These are phyloP conservation scores for Myocastor coypus DNA, from an alignment of 2,113 vertebrate species.

Conservation along the genomic window DNA sequence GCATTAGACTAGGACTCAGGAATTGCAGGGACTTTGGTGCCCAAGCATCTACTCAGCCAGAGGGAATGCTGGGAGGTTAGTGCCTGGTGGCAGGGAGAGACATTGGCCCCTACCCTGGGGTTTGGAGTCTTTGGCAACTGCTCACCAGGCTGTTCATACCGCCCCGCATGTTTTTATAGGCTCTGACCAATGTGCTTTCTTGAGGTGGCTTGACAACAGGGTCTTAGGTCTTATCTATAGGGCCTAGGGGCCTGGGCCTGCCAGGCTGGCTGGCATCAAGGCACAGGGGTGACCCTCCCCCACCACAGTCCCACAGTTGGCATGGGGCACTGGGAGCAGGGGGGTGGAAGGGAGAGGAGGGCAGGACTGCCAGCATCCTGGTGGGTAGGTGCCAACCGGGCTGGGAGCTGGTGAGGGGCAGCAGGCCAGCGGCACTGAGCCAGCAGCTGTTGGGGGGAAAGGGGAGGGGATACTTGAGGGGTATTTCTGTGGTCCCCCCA, in stretches of 20 bases:
- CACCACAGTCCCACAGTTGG: slow-evolving; percentile 80
- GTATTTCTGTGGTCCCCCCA: slow-evolving; percentile 36
- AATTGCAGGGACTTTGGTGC: slow-evolving; percentile 77
- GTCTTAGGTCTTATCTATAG: slow-evolving; percentile 63
- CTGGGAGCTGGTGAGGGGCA: slow-evolving; percentile 84
- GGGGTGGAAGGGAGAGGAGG: slow-evolving; percentile 77
- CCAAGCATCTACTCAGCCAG: slow-evolving; percentile 69
- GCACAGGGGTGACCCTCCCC: slow-evolving; percentile 77
- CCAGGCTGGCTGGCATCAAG: slow-evolving; percentile 71
- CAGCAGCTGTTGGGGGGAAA: slow-evolving; percentile 82
- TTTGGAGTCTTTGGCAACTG: neutral
- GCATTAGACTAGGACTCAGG: slow-evolving; percentile 58
- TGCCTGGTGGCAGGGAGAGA: slow-evolving; percentile 76
- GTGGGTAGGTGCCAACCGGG: slow-evolving; percentile 85
- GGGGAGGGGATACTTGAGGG: slow-evolving; percentile 71
- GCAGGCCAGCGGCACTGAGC: slow-evolving; percentile 81
- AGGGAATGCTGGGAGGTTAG: slow-evolving; percentile 53
- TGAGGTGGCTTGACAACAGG: slow-evolving; percentile 46
- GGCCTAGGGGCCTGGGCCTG: slow-evolving; percentile 56
- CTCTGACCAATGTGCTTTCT: neutral
- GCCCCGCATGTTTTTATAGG: neutral
- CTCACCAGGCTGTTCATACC: neutral
- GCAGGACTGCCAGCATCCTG: slow-evolving; percentile 84
- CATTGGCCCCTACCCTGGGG: slow-evolving; percentile 58
- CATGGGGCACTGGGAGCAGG: slow-evolving; percentile 77